Percentiles rank a stretch among this genome's conserved stretches.
phyloP scores from a whole-genome alignment of 1,140 invertebrate genomes.

The Nylanderia fulva region DNA sequence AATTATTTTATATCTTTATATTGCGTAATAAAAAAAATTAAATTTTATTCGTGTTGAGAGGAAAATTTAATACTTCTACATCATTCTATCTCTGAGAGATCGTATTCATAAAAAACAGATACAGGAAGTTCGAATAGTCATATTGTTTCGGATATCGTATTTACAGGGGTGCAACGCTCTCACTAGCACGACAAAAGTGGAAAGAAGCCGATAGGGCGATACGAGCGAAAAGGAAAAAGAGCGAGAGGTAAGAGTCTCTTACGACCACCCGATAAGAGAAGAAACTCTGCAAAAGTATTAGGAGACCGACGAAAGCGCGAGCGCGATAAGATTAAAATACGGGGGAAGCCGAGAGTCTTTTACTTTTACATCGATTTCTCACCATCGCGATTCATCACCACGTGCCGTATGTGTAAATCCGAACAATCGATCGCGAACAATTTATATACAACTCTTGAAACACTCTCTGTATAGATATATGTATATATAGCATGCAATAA shows the following conservation, averaged over 20 bases:
- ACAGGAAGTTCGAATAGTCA: conserved; percentile 51
- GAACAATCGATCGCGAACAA: conserved; percentile 53
- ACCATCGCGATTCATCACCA: conserved; percentile 58
- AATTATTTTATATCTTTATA: not conserved
- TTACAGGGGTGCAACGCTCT: conserved; percentile 34
- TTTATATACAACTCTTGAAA: not conserved
- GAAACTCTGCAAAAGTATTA: conserved; percentile 72
- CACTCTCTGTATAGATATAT: too few relatives aligned
- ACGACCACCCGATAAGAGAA: conserved; percentile 67
- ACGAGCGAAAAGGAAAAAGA: conserved; percentile 60
- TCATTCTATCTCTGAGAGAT: not conserved
- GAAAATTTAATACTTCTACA: conserved; percentile 1
- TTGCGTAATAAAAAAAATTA: not conserved
- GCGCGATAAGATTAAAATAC: conserved; percentile 78
- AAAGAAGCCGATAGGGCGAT: conserved; percentile 68
- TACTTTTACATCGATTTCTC: conserved; percentile 27
- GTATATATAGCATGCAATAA: too few relatives aligned
- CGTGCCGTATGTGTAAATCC: conserved; percentile 43
- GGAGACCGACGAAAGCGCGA: conserved; percentile 69
- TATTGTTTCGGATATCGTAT: conserved; percentile 63
- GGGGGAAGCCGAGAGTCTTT: conserved; percentile 62
- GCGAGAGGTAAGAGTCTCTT: conserved; percentile 46
- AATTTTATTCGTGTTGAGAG: not conserved
- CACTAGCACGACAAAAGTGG: conserved; percentile 68
- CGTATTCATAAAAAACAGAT: conserved; percentile 46